A percentile compares a stretch with the other conserved stretches of the same genome.
Evolutionary conservation across 2,888 invertebrate genomes (phyloP).

Genomic region (Thecocarcelia acutangulata): DNA sequence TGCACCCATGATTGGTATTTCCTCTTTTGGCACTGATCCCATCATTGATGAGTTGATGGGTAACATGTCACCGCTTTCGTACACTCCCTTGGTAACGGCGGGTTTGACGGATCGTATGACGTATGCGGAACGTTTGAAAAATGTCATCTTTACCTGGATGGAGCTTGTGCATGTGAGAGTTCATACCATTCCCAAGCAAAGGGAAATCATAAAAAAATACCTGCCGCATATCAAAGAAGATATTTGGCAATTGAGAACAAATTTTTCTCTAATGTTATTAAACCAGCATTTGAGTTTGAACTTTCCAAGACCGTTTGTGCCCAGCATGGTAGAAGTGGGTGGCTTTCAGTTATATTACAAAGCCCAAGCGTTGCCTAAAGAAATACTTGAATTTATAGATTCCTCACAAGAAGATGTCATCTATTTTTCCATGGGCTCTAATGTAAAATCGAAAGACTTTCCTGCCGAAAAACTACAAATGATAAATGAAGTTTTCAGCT

Average conservation of each 20-base stretch:
- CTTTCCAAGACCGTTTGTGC: conserved; percentile 77
- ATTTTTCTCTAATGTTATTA: conserved; percentile 75
- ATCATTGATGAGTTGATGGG: conserved; percentile 72
- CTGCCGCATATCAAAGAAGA: conserved; percentile 72
- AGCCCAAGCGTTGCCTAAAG: conserved; percentile 74
- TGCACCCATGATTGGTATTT: conserved; percentile 74
- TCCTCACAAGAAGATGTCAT: conserved; percentile 80
- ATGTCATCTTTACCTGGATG: conserved; percentile 71
- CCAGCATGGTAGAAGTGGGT: conserved; percentile 80
- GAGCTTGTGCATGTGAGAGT: conserved; percentile 42
- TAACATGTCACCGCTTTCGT: conserved; percentile 77
- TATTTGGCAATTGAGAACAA: conserved; percentile 72
- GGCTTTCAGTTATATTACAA: conserved; percentile 77
- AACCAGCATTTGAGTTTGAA: conserved; percentile 79
- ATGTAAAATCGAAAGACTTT: conserved; percentile 75
- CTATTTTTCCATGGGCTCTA: conserved; percentile 82
- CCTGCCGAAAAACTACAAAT: conserved; percentile 71
- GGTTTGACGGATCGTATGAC: conserved; percentile 77
- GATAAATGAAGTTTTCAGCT: conserved; percentile 64
- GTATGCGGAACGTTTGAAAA: conserved; percentile 76
- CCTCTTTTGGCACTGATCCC: conserved; percentile 72
- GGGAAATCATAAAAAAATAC: conserved; percentile 61
- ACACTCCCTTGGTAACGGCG: conserved; percentile 73
- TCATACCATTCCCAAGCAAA: conserved; percentile 25
- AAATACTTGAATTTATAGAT: conserved; percentile 79